phyloP scores from a whole-genome alignment of 2,888 invertebrate genomes.

The Tetropium fuscum region DNA sequence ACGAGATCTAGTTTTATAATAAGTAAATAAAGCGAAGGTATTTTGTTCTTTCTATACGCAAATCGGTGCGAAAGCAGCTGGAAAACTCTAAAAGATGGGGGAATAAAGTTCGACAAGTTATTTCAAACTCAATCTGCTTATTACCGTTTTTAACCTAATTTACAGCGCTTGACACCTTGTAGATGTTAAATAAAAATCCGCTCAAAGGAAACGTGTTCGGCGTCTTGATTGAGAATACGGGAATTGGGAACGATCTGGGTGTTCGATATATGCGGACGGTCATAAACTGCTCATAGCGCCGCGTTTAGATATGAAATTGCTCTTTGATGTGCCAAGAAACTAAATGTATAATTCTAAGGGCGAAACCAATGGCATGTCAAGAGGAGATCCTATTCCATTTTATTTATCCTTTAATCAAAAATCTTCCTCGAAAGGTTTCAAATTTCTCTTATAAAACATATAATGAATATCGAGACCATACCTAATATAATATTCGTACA shows the following conservation, averaged over 20 bases:
- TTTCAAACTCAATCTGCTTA: constrained; percentile 51
- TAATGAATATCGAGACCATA: no score
- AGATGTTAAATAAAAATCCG: constrained; percentile 57
- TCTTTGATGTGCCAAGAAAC: no score
- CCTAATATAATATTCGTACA: no score
- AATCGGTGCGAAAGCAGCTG: neutral
- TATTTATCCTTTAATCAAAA: no score
- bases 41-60: neutral
- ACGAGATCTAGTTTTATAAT: neutral
- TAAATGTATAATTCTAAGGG: no score
- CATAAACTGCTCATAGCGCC: constrained; percentile 6
- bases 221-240: constrained; percentile 50
- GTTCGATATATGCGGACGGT: constrained; percentile 19
- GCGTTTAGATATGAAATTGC: no score
- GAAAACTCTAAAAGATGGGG: constrained; percentile 13
- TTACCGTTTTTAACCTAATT: constrained; percentile 55
- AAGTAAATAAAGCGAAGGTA: neutral
- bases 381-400: no score
- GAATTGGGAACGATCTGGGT: constrained; percentile 31
- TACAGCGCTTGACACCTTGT: constrained; percentile 53
- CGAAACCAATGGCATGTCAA: no score
- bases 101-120: constrained; percentile 47
- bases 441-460: no score
- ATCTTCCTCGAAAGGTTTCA: no score
- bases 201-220: constrained; percentile 57